Percentiles rank a stretch among this genome's conserved stretches.
These are phyloP conservation scores for Aporophyla lueneburgensis DNA, from an alignment of 2,888 invertebrate species.

Conservation along the genomic window DNA sequence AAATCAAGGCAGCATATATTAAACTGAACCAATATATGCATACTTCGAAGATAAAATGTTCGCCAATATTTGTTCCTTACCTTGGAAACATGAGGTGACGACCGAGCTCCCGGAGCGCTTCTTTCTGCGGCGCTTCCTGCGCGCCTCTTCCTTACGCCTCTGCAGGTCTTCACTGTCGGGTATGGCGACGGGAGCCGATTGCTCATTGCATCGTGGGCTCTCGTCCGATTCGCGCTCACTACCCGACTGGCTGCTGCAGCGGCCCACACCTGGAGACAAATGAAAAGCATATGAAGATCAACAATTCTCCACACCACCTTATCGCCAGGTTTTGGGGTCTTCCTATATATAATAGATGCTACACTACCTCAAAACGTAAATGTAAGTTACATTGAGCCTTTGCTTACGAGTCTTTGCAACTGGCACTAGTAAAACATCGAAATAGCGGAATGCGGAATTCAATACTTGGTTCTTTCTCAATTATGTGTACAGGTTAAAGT, in stretches of 20 bases:
- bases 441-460: constrained; percentile 42
- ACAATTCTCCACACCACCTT: not conserved
- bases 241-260: constrained; percentile 90
- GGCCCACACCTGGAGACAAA: constrained; percentile 85
- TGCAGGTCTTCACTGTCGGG: constrained; percentile 92
- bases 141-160: constrained; percentile 96
- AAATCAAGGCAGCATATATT: constrained; percentile 21
- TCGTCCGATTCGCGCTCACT: constrained; percentile 89
- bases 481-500: constrained; percentile 36
- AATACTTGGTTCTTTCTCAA: constrained; percentile 28
- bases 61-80: constrained; percentile 80
- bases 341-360: not conserved
- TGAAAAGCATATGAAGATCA: constrained; percentile 29
- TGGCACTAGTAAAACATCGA: constrained; percentile 16
- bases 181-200: constrained; percentile 91
- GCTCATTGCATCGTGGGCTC: constrained; percentile 84
- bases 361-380: constrained; percentile 4
- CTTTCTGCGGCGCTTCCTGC: constrained; percentile 96
- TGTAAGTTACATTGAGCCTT: not conserved
- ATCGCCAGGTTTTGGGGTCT: not conserved
- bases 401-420: constrained; percentile 2
- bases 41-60: constrained; percentile 40
- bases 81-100: constrained; percentile 97
- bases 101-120: constrained; percentile 97
- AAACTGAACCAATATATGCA: constrained; percentile 45